A percentile compares a stretch with the other conserved stretches of the same genome.
These are phyloP conservation scores for Camponotus fellah DNA, from an alignment of 2,888 invertebrate genomes.

Conservation along the genomic window DNA sequence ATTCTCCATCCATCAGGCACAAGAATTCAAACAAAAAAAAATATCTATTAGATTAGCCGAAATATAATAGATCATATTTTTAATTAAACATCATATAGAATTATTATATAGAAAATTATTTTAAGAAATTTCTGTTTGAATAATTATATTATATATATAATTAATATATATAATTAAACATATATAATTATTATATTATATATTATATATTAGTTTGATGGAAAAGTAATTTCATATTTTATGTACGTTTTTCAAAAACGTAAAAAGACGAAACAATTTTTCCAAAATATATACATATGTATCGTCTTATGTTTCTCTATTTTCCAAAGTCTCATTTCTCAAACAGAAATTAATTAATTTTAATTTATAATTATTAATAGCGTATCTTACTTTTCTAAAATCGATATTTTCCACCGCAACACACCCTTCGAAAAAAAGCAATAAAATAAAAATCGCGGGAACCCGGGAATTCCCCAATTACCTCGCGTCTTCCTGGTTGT, in stretches of 20 bases:
- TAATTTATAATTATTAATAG: neutral
- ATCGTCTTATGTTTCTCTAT: neutral
- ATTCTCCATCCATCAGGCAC: slow-evolving; percentile 43
- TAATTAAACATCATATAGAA: neutral
- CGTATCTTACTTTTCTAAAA: neutral
- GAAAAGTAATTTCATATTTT: too few relatives aligned
- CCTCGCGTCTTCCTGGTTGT: slow-evolving; percentile 37
- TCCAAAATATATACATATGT: too few relatives aligned
- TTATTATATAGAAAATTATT: neutral
- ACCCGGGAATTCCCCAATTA: slow-evolving; percentile 22
- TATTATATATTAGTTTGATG: neutral
- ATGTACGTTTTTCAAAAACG: too few relatives aligned
- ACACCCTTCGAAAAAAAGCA: neutral
- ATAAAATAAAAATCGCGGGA: slow-evolving; percentile 20
- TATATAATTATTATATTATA: too few relatives aligned
- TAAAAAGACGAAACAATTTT: too few relatives aligned
- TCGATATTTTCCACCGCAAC: slow-evolving; percentile 9
- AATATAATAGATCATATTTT: neutral
- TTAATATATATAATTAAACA: too few relatives aligned
- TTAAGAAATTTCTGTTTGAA: neutral
- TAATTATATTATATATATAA: too few relatives aligned
- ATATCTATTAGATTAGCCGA: slow-evolving; percentile 6
- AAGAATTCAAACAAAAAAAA: slow-evolving; percentile 1
- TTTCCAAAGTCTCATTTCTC: neutral
- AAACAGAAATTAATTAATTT: neutral